Percentiles rank a stretch among this genome's conserved stretches.
Conservation (phyloP, 2,888 invertebrate genomes). For the Phrixothrix hirtus region DNA sequence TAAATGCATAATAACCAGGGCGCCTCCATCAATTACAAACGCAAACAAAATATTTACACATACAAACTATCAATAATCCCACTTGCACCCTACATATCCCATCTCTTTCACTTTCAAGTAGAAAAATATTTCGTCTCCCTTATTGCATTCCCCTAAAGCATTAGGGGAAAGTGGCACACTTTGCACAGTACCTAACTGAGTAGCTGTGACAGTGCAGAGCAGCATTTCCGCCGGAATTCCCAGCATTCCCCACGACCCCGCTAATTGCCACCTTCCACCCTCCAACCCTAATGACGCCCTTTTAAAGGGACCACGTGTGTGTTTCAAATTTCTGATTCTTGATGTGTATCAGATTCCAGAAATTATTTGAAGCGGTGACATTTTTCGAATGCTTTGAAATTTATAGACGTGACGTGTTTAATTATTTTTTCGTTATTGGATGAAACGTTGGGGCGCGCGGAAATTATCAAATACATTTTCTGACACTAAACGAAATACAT, state of each 20-base stretch:
- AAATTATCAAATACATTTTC: no score
- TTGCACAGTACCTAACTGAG: constrained; percentile 57
- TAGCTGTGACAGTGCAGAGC: constrained; percentile 56
- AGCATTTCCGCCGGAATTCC: constrained; percentile 52
- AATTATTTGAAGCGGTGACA: constrained; percentile 26
- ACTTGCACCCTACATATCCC: constrained; percentile 6
- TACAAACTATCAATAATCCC: constrained; percentile 31
- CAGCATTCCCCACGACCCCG: constrained; percentile 52
- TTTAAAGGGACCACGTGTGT: constrained; percentile 36
- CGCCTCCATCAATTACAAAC: constrained; percentile 8
- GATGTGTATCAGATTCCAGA: constrained; percentile 37
- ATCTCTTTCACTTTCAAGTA: constrained; percentile 10
- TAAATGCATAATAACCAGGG: constrained; percentile 20
- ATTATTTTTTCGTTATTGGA: constrained; percentile 37
- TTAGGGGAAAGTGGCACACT: constrained; percentile 60
- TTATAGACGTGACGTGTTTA: constrained; percentile 37
- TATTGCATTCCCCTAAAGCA: constrained; percentile 50
- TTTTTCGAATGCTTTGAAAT: constrained; percentile 30
- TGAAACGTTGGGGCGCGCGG: no score
- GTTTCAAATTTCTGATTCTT: constrained; percentile 42
- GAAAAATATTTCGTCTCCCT: constrained; percentile 16
- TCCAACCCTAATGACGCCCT: constrained; percentile 36
- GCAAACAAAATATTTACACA: constrained; percentile 31
- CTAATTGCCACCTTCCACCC: constrained; percentile 58
- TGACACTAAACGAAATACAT: no score